These are phyloP conservation scores for Triplophysa yarkandensis DNA, from an alignment of 2,797 vertebrate species.

Conservation along the genomic window DNA sequence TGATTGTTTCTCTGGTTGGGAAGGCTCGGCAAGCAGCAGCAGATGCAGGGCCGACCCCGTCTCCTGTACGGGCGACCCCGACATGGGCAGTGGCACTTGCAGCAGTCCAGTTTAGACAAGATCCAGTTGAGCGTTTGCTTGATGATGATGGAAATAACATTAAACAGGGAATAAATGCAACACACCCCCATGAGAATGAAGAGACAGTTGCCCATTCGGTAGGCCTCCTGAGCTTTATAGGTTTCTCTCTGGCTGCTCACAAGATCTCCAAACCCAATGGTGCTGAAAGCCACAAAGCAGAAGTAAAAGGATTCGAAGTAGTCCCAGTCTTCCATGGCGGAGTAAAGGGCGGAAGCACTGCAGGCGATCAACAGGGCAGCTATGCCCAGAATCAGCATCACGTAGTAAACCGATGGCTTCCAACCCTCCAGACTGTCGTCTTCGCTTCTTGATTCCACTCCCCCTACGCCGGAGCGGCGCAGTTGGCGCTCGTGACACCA, in stretches of 20 bases:
- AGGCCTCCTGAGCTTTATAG: slow-evolving; percentile 76
- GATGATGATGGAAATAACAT: slow-evolving; percentile 82
- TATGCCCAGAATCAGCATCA: slow-evolving; percentile 79
- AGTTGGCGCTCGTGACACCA: slow-evolving; percentile 79
- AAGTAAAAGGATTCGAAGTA: slow-evolving; percentile 82
- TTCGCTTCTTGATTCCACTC: slow-evolving; percentile 59
- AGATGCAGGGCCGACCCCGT: slow-evolving; percentile 52
- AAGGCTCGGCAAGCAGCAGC: slow-evolving; percentile 69
- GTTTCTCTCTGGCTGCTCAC: slow-evolving; percentile 78
- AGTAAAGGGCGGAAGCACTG: slow-evolving; percentile 78
- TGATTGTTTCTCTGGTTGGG: slow-evolving; percentile 58
- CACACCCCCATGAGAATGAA: slow-evolving; percentile 83
- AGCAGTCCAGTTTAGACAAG: slow-evolving; percentile 72
- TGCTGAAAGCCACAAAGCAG: slow-evolving; percentile 84
- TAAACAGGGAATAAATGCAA: slow-evolving; percentile 83
- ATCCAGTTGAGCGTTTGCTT: slow-evolving; percentile 85
- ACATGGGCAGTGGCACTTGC: slow-evolving; percentile 59
- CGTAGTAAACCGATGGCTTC: slow-evolving; percentile 82
- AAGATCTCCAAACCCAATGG: slow-evolving; percentile 82
- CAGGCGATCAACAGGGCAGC: slow-evolving; percentile 78
- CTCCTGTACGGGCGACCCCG: slow-evolving; percentile 58
- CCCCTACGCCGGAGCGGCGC: slow-evolving; percentile 65
- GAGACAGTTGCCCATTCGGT: slow-evolving; percentile 77
- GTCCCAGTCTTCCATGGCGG: slow-evolving; percentile 81
- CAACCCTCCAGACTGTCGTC: slow-evolving; percentile 80